Base-by-base conservation (phyloP, 92 coral and sea anemone genomes). In the Zoanthus solanderi region DNA sequence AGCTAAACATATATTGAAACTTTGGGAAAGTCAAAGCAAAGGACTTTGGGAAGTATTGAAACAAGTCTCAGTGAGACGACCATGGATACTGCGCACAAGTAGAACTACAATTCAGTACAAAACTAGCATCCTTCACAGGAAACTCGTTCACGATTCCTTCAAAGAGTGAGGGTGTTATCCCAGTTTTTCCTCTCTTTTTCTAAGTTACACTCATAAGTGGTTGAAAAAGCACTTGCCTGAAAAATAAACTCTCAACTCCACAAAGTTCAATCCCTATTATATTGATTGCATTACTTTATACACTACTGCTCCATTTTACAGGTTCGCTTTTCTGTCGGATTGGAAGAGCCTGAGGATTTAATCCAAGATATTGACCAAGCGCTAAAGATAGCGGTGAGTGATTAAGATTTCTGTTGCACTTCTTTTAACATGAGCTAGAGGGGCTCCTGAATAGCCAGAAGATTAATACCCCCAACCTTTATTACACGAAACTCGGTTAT, bases 301-400 rank as follows among this genome's bases (percentile, higher is more conserved):
- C 17, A 17, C 9, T 60, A 69, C 11, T 37, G 2, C 42, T 4
- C 42, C 42, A 37, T 37, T 37, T 74, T 83, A 54, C 75, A 96
- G 99, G 92, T 96, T 87, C 99, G 99, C 69, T 87, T 96, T 84
- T 96, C 99, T 12, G 96, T 93, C 45, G 99, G 99, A 17, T 93
- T 96, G 23, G 99, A 96, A 84, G 95, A 96, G 48, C 87, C 85
- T 7, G 91, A 95, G 74, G 98, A 96, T 66, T 78, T 96, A 50
- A 92, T 96, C 56, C 92, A 95, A 72, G 99, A 96, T 82, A 63
- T 97, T 66, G 97, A 97, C 72, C 92, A 91, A 81, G 99, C 99
- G 11, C 90, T 97, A 44, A 92, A 93, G 84, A 78, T 90, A 8
- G 98, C 99, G 30, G 98, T 94, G 83, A 83, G 95, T 78, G 75